Percentiles rank a stretch among this genome's conserved stretches.
Conservation (phyloP, 1,140 invertebrate genomes). For the Rhysida immarginata region DNA sequence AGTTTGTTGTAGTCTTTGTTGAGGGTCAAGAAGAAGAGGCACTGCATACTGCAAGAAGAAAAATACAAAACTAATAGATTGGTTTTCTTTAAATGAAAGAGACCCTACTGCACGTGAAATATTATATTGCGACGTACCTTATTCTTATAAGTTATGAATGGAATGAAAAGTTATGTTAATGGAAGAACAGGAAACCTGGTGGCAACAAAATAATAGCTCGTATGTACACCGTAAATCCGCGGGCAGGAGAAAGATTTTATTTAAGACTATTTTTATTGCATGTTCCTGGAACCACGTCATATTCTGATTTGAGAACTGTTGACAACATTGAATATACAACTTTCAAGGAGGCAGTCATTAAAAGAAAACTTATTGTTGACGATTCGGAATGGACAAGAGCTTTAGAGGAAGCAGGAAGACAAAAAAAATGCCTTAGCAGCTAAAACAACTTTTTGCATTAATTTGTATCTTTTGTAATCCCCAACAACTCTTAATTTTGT, state of each 20-base stretch:
- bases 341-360: too few species aligned
- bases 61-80: slow-evolving; percentile 23
- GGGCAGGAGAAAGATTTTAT: background rate
- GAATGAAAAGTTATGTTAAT: background rate
- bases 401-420: background rate
- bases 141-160: background rate
- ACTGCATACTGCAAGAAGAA: slow-evolving; percentile 8
- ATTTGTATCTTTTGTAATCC: background rate
- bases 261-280: background rate
- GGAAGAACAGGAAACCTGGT: background rate
- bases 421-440: background rate
- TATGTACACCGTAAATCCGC: background rate
- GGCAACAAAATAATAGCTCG: background rate
- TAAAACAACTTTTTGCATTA: background rate
- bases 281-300: background rate
- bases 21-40: slow-evolving; percentile 17
- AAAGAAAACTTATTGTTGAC: background rate
- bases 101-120: background rate
- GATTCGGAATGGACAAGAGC: background rate
- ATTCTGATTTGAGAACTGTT: background rate
- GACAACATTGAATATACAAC: too few species aligned
- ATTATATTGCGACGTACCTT: background rate
- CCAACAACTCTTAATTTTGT: background rate
- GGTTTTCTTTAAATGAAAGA: slow-evolving; percentile 3
- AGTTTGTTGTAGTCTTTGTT: slow-evolving; percentile 27